phyloP scores from a whole-genome alignment of 2,888 invertebrate species.

The Eledone cirrhosa region DNA sequence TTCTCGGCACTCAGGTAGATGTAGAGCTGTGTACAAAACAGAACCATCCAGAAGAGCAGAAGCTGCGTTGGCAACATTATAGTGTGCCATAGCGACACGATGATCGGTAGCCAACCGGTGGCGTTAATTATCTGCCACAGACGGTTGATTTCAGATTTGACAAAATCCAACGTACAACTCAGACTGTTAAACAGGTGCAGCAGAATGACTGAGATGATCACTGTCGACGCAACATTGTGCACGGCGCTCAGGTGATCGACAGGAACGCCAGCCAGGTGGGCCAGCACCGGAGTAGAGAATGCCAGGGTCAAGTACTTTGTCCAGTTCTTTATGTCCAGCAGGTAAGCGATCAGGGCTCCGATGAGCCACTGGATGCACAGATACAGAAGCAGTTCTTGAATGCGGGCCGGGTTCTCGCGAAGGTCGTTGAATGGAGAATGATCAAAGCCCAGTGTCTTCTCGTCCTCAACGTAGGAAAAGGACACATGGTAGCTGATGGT shows the following conservation, averaged over 20 bases:
- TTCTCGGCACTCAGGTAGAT: slow-evolving; percentile 57
- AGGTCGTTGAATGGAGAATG: slow-evolving; percentile 40
- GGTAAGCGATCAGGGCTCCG: slow-evolving; percentile 62
- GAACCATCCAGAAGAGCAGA: slow-evolving; percentile 69
- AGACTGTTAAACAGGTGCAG: slow-evolving; percentile 66
- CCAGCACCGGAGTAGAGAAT: slow-evolving; percentile 69
- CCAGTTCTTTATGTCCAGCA: slow-evolving; percentile 66
- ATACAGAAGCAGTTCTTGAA: slow-evolving; percentile 61
- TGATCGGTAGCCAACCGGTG: slow-evolving; percentile 63
- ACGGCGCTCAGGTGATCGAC: slow-evolving; percentile 61
- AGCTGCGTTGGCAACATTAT: slow-evolving; percentile 69
- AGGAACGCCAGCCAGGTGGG: slow-evolving; percentile 67
- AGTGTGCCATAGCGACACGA: slow-evolving; percentile 66
- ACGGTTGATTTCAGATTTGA: slow-evolving; percentile 52
- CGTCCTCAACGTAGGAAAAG: slow-evolving; percentile 65
- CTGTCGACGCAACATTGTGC: slow-evolving; percentile 68
- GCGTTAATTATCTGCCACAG: slow-evolving; percentile 55
- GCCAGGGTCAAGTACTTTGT: slow-evolving; percentile 65
- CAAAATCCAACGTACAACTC: slow-evolving; percentile 62
- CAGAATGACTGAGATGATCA: slow-evolving; percentile 65
- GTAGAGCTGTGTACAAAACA: slow-evolving; percentile 67
- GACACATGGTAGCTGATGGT: slow-evolving; percentile 68
- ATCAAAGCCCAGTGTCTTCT: slow-evolving; percentile 40
- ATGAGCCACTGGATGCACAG: slow-evolving; percentile 63
- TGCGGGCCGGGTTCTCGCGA: slow-evolving; percentile 50